Evolutionary conservation across 2,888 invertebrate genomes (phyloP).

Genomic region (Dasypogon diadema): DNA sequence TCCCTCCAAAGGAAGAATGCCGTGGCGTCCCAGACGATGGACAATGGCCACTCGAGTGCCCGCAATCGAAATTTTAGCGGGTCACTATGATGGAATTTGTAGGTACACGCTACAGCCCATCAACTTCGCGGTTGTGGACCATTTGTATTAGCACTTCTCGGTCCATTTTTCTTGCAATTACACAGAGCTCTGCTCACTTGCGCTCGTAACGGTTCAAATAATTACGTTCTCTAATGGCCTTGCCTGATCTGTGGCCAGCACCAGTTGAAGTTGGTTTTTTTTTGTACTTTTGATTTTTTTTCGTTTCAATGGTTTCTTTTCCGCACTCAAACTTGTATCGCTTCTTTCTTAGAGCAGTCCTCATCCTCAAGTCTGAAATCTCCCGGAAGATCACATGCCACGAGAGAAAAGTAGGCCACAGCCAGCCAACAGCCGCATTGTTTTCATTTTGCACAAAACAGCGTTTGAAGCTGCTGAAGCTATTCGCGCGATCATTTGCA

Average conservation of each 20-base stretch:
- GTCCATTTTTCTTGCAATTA: conserved; percentile 2
- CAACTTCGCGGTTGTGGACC: too few relatives aligned
- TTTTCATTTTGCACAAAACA: conserved; percentile 22
- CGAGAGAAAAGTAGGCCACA: conserved; percentile 39
- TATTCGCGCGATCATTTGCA: conserved; percentile 35
- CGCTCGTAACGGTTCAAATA: conserved; percentile 42
- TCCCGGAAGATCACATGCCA: conserved; percentile 31
- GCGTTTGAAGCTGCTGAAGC: conserved; percentile 18
- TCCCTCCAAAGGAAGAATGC: conserved; percentile 5
- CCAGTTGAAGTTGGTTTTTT: neutral
- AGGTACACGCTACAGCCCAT: too few relatives aligned
- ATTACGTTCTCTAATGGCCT: conserved; percentile 50
- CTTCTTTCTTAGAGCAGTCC: neutral
- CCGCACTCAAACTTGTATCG: neutral
- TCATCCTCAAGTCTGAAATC: too few relatives aligned
- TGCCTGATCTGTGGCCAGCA: conserved; percentile 20
- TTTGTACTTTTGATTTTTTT: neutral
- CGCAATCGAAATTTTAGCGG: neutral
- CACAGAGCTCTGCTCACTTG: neutral
- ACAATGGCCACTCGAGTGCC: too few relatives aligned
- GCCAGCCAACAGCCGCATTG: conserved; percentile 34
- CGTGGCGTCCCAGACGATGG: neutral
- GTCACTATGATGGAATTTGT: neutral
- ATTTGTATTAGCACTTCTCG: too few relatives aligned
- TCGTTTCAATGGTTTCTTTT: neutral